These are phyloP conservation scores for Fregata magnificens DNA, from an alignment of 2,113 vertebrate species.

Conservation along the genomic window DNA sequence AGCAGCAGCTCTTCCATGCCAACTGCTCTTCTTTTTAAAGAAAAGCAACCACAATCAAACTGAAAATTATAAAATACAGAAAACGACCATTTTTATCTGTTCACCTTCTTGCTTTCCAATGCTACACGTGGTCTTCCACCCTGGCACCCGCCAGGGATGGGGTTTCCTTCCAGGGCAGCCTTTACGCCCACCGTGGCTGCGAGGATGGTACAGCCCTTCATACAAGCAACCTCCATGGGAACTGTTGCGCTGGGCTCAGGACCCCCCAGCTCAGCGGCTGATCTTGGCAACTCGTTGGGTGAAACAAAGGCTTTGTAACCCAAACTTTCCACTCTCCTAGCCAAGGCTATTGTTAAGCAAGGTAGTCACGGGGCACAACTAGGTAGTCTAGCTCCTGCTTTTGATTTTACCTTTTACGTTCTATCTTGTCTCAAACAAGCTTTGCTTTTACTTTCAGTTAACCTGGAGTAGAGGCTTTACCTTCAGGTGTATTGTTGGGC, in stretches of 20 bases:
- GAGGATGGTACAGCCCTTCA: not conserved
- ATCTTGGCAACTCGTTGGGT: not conserved
- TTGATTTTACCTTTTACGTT: not conserved
- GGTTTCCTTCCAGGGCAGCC: not conserved
- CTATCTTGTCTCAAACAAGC: not conserved
- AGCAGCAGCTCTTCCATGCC: not conserved
- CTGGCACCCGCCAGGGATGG: not conserved
- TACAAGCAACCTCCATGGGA: not conserved
- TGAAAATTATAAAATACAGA: not conserved
- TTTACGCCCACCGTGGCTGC: rapidly evolving
- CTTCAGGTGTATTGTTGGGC: rapidly evolving
- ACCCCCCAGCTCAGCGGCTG: not conserved
- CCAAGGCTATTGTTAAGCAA: not conserved
- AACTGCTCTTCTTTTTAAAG: not conserved
- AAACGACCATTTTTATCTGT: rapidly evolving
- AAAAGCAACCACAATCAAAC: not conserved
- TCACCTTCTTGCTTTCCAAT: not conserved
- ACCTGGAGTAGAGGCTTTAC: not conserved
- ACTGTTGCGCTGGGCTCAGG: not conserved
- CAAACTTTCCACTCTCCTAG: no score
- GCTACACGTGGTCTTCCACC: rapidly evolving
- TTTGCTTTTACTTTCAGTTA: not conserved
- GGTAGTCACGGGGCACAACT: not conserved
- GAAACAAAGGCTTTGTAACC: not conserved
- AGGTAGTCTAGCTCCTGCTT: no score